These are phyloP conservation scores for Agelastica alni DNA, from an alignment of 2,888 invertebrate genomes.

Conservation along the genomic window DNA sequence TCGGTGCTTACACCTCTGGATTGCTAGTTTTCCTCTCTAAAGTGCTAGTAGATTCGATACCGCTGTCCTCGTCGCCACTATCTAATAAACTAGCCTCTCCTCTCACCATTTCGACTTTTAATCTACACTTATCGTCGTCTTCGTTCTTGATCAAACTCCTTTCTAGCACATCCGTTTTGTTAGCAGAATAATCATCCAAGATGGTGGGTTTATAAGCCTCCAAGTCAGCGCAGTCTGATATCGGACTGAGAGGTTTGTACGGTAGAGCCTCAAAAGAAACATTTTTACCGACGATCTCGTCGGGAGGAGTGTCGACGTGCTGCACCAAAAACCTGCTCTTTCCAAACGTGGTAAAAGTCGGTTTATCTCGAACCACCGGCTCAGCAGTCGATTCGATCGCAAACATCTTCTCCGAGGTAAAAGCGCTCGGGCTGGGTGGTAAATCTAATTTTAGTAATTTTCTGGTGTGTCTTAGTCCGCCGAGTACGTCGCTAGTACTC, in stretches of 20 bases:
- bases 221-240: not conserved
- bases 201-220: slow-evolving; percentile 2
- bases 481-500: slow-evolving; percentile 55
- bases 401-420: slow-evolving; percentile 50
- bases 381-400: slow-evolving; percentile 56
- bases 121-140: slow-evolving; percentile 29
- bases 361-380: slow-evolving; percentile 58
- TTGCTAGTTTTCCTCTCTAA: slow-evolving; percentile 57
- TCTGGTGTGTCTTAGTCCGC: slow-evolving; percentile 73
- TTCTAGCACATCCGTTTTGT: slow-evolving; percentile 2
- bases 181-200: not conserved
- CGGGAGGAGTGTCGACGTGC: slow-evolving; percentile 54
- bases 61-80: slow-evolving; percentile 69
- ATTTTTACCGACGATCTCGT: slow-evolving; percentile 46
- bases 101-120: slow-evolving; percentile 41
- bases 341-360: slow-evolving; percentile 66
- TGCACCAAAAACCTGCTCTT: slow-evolving; percentile 58
- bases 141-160: slow-evolving; percentile 24
- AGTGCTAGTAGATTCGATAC: slow-evolving; percentile 66
- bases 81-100: slow-evolving; percentile 67
- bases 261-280: slow-evolving; percentile 56
- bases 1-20: slow-evolving; percentile 13
- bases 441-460: slow-evolving; percentile 74
- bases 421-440: slow-evolving; percentile 62
- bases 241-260: slow-evolving; percentile 46